Percentiles rank a stretch among this genome's conserved stretches.
Conservation (phyloP, 2,113 vertebrate genomes). For the Rhadina sibilatrix region DNA sequence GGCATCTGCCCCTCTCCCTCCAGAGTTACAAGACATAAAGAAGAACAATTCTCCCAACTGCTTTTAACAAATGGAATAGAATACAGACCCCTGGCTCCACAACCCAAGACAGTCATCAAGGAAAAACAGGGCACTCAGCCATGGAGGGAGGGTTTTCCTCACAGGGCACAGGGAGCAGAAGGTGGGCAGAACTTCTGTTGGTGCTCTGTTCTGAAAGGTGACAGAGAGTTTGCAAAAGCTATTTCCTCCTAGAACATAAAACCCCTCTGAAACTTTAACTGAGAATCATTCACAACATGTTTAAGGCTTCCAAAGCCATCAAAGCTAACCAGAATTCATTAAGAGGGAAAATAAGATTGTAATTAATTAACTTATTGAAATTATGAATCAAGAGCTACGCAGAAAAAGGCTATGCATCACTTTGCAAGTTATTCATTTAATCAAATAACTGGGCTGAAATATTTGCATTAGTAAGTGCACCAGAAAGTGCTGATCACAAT, state of each 20-base stretch:
- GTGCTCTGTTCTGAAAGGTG: fast-evolving
- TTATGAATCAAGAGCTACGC: neutral
- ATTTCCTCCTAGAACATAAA: neutral
- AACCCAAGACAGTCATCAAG: neutral
- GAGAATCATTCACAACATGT: neutral
- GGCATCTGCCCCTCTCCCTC: too few relatives aligned
- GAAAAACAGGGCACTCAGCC: neutral
- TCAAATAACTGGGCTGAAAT: constrained; percentile 37
- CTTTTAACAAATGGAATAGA: too few relatives aligned
- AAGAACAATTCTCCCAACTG: too few relatives aligned
- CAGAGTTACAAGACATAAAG: too few relatives aligned
- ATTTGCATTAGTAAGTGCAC: constrained; percentile 51
- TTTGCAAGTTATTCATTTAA: constrained; percentile 40
- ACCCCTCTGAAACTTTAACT: neutral
- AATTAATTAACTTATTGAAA: constrained; percentile 57
- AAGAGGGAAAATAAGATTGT: constrained; percentile 28
- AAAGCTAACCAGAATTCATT: constrained; percentile 52
- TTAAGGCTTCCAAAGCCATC: constrained; percentile 16
- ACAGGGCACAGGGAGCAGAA: neutral
- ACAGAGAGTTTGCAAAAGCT: neutral
- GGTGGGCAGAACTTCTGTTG: neutral
- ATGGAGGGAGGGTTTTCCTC: neutral
- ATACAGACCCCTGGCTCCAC: too few relatives aligned
- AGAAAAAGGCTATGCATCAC: constrained; percentile 19
- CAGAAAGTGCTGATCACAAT: constrained; percentile 25